Base-by-base conservation (phyloP, 2,888 invertebrate genomes). In the Diaphora mendica region DNA sequence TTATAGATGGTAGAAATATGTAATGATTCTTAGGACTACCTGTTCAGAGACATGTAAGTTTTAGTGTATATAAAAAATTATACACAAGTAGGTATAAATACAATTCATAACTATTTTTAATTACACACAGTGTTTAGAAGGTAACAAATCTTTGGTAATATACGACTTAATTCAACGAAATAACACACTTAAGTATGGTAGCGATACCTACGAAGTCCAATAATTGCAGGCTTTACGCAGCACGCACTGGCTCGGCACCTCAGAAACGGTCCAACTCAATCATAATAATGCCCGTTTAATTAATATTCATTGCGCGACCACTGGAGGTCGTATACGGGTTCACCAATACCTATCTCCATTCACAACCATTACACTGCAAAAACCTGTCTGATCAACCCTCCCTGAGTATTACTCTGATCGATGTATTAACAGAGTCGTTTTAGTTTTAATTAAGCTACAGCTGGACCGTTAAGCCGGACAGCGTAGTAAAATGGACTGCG, bases 381-480 rank as follows among this genome's bases (percentile, higher is more conserved):
- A 89, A 88, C 81, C 86, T 82, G 83, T 79, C 80, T 79, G 84
- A 86, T 86, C 86, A 86, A 88, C 90, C 89, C 90, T 86, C 85
- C 79, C 79, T 88, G 85, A 85, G 86, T 85, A 88, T 90, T 90
- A 88, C 87, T 82, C 85, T 88, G 90, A 91, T 91, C 89, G 89
- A 91, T 90, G 88, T 91, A 91, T 92, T 91, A 91, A 90, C 89
- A 86, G 85, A 90, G 90, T 90, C 90, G 90, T 93, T 94, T 93
- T 93, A 93, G 93, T 93, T 95, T 94, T 94, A 94, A 95, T 95
- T 92, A 94, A 93, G 91, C 91, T 89, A 88, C 91, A 90, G 86
- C 73, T 80, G 80, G 83, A 79, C 88, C 88, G 90, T 93, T 92
- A 93, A 91, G 89, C 90, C 78, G 89, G 87, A 89, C 90, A 89